A percentile compares a stretch with the other conserved stretches of the same genome.
These are phyloP conservation scores for Cebidichthys violaceus DNA, from an alignment of 2,113 vertebrate species.

Conservation along the genomic window DNA sequence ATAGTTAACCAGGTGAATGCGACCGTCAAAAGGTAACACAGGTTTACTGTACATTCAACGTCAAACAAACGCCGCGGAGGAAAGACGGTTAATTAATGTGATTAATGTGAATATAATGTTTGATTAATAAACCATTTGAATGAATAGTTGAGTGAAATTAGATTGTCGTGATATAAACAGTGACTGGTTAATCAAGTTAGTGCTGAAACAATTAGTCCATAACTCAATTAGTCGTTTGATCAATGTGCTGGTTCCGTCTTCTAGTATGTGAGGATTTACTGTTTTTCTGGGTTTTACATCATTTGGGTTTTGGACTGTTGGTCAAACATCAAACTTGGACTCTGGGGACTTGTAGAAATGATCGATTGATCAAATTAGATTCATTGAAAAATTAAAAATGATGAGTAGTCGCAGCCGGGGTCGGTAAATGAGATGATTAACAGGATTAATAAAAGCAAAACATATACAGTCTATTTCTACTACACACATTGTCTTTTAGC, in stretches of 20 bases:
- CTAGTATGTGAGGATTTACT: not conserved
- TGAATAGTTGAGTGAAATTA: not conserved
- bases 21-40: conserved; percentile 49
- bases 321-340: not conserved
- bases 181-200: conserved; percentile 42
- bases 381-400: not conserved
- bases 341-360: not conserved
- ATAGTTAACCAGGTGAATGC: conserved; percentile 71
- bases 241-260: not conserved
- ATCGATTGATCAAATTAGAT: not conserved
- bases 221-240: not conserved
- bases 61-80: conserved; percentile 2
- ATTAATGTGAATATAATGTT: conserved; percentile 13
- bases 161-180: not conserved
- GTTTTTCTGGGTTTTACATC: not conserved
- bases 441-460: not conserved
- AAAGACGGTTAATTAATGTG: conserved; percentile 13
- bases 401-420: not conserved
- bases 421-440: not conserved
- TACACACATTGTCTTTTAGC: not conserved
- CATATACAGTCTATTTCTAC: not conserved
- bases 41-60: conserved; percentile 27
- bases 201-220: conserved; percentile 18
- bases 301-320: not conserved
- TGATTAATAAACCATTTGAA: conserved; percentile 14